Percentiles rank a stretch among this genome's conserved stretches.
Evolutionary conservation across 2,888 invertebrate genomes (phyloP).

Genomic region (Colletes collaris): DNA sequence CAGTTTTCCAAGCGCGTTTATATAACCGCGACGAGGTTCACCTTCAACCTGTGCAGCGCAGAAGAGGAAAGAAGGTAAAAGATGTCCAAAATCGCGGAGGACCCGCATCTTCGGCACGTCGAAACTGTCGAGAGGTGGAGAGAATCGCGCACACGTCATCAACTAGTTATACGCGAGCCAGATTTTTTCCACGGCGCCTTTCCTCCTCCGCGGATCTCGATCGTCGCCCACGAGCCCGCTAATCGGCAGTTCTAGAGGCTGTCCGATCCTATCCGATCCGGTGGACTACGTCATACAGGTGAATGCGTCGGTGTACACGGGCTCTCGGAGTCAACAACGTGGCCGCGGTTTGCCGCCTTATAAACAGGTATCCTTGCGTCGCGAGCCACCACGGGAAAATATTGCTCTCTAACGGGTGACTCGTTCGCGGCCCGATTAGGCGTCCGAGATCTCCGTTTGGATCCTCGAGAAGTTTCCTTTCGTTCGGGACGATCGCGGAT

Average conservation of each 20-base stretch:
- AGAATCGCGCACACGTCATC: slow-evolving; percentile 61
- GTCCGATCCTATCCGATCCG: slow-evolving; percentile 72
- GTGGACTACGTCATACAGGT: slow-evolving; percentile 80
- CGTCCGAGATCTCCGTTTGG: no score
- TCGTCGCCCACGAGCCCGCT: slow-evolving; percentile 68
- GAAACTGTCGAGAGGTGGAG: slow-evolving; percentile 22
- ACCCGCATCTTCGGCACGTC: slow-evolving; percentile 11
- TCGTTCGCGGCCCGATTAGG: not conserved
- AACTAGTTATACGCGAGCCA: slow-evolving; percentile 63
- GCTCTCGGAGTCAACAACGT: slow-evolving; percentile 66
- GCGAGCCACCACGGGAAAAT: slow-evolving; percentile 53
- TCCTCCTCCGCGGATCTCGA: slow-evolving; percentile 76
- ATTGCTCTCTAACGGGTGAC: slow-evolving; percentile 62
- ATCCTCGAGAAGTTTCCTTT: no score
- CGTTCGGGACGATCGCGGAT: no score
- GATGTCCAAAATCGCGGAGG: not conserved
- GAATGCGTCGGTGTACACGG: slow-evolving; percentile 76
- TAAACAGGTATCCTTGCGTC: slow-evolving; percentile 70
- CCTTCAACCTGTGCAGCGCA: no score
- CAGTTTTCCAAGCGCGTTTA: no score
- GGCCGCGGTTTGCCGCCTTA: slow-evolving; percentile 68
- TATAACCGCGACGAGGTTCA: no score
- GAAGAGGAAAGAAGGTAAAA: not conserved
- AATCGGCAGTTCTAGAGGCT: slow-evolving; percentile 62
- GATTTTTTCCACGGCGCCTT: slow-evolving; percentile 66